A percentile compares a stretch with the other conserved stretches of the same genome.
phyloP scores from a whole-genome alignment of 2,888 invertebrate species.

The Liopterus haemorrhoidalis region DNA sequence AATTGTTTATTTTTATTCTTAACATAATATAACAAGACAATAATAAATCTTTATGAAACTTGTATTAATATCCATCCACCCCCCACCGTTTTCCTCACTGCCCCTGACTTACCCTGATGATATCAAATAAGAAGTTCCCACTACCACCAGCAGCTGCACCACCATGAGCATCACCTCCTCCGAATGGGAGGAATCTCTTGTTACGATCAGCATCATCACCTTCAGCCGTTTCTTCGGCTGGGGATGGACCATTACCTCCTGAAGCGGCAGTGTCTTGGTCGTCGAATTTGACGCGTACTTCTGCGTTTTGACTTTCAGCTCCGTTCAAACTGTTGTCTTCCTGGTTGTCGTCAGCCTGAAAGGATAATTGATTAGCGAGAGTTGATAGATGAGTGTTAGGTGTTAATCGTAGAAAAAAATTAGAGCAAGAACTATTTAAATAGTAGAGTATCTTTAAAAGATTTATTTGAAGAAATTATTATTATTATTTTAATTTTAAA shows the following conservation, averaged over 20 bases:
- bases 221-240: constrained; percentile 67
- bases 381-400: neutral
- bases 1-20: no score
- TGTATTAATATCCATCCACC: neutral
- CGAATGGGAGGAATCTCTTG: constrained; percentile 71
- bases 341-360: constrained; percentile 47
- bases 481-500: no score
- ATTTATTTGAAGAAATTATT: no score
- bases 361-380: neutral
- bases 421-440: no score
- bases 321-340: constrained; percentile 51
- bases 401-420: no score
- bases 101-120: constrained; percentile 70
- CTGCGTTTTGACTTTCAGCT: constrained; percentile 58
- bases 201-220: constrained; percentile 72
- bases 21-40: no score
- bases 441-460: no score
- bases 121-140: constrained; percentile 83
- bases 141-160: constrained; percentile 59
- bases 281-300: constrained; percentile 47
- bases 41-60: constrained; percentile 2
- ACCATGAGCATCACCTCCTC: constrained; percentile 46
- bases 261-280: constrained; percentile 45
- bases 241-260: constrained; percentile 56
- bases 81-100: neutral